Conservation (phyloP, 1,140 invertebrate species). For the Listronotus oregonensis region DNA sequence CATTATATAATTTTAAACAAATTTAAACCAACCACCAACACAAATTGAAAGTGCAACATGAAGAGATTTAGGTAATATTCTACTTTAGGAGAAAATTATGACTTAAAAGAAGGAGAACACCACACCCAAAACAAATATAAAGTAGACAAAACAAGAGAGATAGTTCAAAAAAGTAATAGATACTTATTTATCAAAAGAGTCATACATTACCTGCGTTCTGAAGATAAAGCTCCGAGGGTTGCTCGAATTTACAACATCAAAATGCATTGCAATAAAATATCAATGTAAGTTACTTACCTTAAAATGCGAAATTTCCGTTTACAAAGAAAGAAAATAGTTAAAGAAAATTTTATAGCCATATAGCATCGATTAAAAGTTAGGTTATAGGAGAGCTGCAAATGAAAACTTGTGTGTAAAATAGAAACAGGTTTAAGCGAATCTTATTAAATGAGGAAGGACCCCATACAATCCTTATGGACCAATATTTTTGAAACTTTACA, state of each 20-base stretch:
- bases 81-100: no score
- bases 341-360: no score
- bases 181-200: background rate
- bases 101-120: no score
- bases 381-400: no score
- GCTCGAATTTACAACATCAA: background rate
- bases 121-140: background rate
- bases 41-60: background rate
- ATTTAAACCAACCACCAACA: conserved; percentile 1
- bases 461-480: no score
- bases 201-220: background rate
- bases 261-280: background rate
- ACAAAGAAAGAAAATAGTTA: no score
- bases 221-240: background rate
- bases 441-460: no score
- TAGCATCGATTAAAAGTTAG: no score
- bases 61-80: background rate
- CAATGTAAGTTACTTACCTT: conserved; percentile 1
- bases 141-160: conserved; percentile 12
- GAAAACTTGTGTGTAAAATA: no score
- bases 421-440: no score
- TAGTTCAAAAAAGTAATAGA: background rate
- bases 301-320: no score
- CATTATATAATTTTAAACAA: background rate
- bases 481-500: no score